Evolutionary conservation across 2,888 invertebrate species (phyloP).

Genomic region (Dolomedes plantarius): DNA sequence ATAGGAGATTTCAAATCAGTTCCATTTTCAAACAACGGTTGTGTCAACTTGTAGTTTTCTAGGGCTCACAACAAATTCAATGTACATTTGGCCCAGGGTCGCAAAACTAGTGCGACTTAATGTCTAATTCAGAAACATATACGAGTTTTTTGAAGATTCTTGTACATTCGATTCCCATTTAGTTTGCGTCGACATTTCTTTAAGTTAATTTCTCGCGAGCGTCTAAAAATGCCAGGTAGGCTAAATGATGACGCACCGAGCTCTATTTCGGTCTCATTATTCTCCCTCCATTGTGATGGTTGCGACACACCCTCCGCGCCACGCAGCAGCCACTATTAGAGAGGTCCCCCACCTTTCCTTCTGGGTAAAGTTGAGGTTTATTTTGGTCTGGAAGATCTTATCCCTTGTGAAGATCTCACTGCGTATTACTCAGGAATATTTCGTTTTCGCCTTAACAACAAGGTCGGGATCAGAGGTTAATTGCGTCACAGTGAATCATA

Average conservation of each 20-base stretch:
- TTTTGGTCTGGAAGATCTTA: background rate
- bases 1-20: too few relatives aligned
- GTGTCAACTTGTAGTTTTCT: too few relatives aligned
- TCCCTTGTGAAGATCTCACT: background rate
- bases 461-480: background rate
- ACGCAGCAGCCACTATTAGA: background rate
- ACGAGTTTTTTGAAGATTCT: too few relatives aligned
- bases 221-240: background rate
- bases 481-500: background rate
- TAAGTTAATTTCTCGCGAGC: too few relatives aligned
- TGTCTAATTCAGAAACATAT: too few relatives aligned
- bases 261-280: constrained; percentile 39
- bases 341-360: constrained; percentile 16
- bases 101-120: too few relatives aligned
- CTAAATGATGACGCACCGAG: constrained; percentile 24
- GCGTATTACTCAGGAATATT: background rate
- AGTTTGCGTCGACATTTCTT: too few relatives aligned
- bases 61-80: too few relatives aligned
- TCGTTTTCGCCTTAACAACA: background rate
- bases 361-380: background rate
- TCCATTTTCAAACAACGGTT: too few relatives aligned
- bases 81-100: too few relatives aligned
- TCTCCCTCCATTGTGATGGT: constrained; percentile 34
- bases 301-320: constrained; percentile 26
- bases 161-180: too few relatives aligned